Evolutionary conservation across 2,113 vertebrate genomes (phyloP).

Genomic region (Vidua chalybeata): DNA sequence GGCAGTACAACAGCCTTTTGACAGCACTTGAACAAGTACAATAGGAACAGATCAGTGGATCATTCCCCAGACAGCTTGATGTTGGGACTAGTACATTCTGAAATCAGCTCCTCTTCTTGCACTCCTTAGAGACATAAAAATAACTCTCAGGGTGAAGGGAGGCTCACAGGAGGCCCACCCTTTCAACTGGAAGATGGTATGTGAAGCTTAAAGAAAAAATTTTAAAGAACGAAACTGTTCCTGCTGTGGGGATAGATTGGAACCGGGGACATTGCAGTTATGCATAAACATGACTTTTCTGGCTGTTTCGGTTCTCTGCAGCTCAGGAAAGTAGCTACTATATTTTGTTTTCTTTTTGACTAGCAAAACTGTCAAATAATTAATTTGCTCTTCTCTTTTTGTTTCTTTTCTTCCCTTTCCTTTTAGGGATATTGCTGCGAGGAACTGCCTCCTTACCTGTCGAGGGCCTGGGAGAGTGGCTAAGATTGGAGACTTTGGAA

Average conservation of each 20-base stretch:
- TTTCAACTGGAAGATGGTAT: background rate
- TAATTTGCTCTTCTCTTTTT: background rate
- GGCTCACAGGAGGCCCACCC: background rate
- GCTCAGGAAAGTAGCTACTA: background rate
- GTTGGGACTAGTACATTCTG: background rate
- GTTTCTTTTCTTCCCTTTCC: background rate
- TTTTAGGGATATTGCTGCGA: slow-evolving; percentile 94
- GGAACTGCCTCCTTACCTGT: slow-evolving; percentile 96
- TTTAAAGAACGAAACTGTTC: background rate
- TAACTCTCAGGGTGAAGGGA: background rate
- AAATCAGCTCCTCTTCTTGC: background rate
- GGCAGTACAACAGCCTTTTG: background rate
- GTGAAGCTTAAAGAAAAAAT: background rate
- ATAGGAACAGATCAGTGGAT: background rate
- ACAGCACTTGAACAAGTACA: background rate
- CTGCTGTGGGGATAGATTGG: background rate
- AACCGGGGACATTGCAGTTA: background rate
- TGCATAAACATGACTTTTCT: background rate
- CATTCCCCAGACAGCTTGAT: background rate
- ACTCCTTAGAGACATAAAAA: background rate
- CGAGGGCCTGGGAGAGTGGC: slow-evolving; percentile 90
- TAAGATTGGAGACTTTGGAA: slow-evolving; percentile 98
- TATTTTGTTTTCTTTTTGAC: background rate
- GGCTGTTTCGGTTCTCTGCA: background rate
- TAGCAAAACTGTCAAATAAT: background rate